A percentile compares a stretch with the other conserved stretches of the same genome.
phyloP scores from a whole-genome alignment of 2,797 vertebrate species.

The Diplodus puntazzo region DNA sequence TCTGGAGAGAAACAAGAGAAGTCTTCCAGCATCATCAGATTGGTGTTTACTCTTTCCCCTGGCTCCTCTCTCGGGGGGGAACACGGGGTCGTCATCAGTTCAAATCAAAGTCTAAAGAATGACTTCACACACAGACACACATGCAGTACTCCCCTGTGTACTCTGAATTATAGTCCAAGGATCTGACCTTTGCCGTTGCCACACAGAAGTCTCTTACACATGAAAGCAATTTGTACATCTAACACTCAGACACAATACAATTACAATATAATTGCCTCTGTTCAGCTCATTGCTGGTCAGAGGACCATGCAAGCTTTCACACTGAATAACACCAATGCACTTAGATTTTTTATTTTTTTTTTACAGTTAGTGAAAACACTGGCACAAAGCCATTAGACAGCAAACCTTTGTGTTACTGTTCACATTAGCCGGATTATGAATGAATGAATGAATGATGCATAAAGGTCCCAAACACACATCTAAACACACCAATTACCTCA shows the following conservation, averaged over 20 bases:
- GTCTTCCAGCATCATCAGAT: background rate
- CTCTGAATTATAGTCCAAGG: constrained; percentile 35
- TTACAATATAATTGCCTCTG: background rate
- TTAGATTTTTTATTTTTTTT: background rate
- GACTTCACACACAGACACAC: constrained; percentile 19
- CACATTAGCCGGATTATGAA: constrained; percentile 10
- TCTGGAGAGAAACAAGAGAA: background rate
- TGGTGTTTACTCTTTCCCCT: background rate
- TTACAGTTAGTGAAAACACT: constrained; percentile 14
- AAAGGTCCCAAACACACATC: background rate
- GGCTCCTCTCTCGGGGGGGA: background rate
- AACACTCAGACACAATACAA: constrained; percentile 3
- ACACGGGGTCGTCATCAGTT: constrained; percentile 22
- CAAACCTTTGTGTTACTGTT: constrained; percentile 1
- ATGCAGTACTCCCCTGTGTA: constrained; percentile 27
- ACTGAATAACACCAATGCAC: background rate
- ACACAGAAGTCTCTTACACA: constrained; percentile 17
- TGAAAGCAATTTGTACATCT: constrained; percentile 34
- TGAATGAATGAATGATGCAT: background rate
- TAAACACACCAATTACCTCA: background rate
- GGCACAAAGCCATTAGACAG: background rate
- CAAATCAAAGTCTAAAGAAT: constrained; percentile 26
- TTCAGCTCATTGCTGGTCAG: background rate
- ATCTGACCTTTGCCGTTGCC: constrained; percentile 31
- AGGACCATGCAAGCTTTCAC: background rate